Base-by-base conservation (phyloP, 64 coral and sea anemone species). In the Stylophora pistillata region DNA sequence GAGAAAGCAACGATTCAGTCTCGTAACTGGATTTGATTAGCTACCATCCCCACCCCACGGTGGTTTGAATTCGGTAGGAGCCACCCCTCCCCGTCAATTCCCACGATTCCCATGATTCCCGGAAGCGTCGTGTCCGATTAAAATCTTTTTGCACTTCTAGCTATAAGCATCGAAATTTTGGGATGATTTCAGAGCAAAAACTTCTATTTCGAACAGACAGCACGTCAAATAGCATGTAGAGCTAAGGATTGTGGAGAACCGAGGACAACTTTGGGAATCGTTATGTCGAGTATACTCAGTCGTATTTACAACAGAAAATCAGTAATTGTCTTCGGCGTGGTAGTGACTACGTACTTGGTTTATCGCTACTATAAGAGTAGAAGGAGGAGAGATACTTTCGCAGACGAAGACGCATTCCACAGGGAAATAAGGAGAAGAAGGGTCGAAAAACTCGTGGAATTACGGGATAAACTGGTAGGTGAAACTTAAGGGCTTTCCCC, bases 391-490 rank as follows among this genome's bases (percentile, higher is more conserved):
- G 59, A 64, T 57, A 21, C 82, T 72, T 29, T 85, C 6, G 62
- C 73, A 6, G 30, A 66, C 12, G 13, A 53, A 7, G 89, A 95
- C 4, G 64, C 23, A 21, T 68, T 68, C 10, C 9, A 26, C 0
- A 25, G 64, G 26, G 17, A 21, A 28, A 55, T 53, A 4, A 90
- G 91, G 10, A 83, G 84, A 68, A 85, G 73, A 78, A 91, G 91
- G 81, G 77, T 78, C 14, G 78, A 96, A 66, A 96, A 96, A 81
- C 64, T 96, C 1, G 34, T 89, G 26, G 95, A 96, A 61, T 77
- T 96, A 7, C 87, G 87, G 13, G 30, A 69, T 21, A 96, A 96
- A 90, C 71, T 96, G 57, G 95, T 96, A 82, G 57, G 94, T 89
- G 0, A 20, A 29, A 54, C 1, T 18, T 21, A 41, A 55, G 23